Base-by-base conservation (phyloP, 2,888 invertebrate genomes). In the Exephanes ischioxanthus region DNA sequence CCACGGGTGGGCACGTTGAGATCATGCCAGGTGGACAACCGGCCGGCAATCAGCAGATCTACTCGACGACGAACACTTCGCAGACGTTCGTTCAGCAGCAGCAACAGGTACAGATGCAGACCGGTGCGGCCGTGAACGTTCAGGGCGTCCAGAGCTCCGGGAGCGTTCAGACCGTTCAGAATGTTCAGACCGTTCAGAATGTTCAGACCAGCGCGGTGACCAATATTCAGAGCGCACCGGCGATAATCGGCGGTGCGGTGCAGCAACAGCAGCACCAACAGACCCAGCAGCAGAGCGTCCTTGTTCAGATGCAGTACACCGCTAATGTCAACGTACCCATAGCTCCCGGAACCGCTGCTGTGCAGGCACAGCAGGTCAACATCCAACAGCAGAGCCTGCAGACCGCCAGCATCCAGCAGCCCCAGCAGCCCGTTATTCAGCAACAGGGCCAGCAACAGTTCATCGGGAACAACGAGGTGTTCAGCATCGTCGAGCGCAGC, bases 131-230 rank as follows among this genome's bases (percentile, higher is more conserved):
- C 26, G 88, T 89, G 9, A 92, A 89, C 83, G 88, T 92, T 72
- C 90, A 92, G 61, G 91, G 77, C 77, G 88, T 91, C 33, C 91
- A 92, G 66, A 91, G 79, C 58, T 88, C 92, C 2, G 63, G 33
- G 0, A 63, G 33, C 3, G 87, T 90, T 6, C 88, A 91, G 33
- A 90, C 89, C 51, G 89, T 91, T 19, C 92, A 92, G 76, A 92
- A 89, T 81, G 84, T 89, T 37, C 89, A 89, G 71, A 30, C 89
- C 14, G 89, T 91, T 19, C 92, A 92, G 76, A 92, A 89, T 81
- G 84, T 89, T 37, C 89, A 89, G 71, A 30, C 89, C 14, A 68
- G 63, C 4, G 16, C 78, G 3, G 63, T 77, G 82, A 73, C 84
- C 81, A 78, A 72, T 58, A 22, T 80, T n/a, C 83, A 82, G 19